A percentile compares a stretch with the other conserved stretches of the same genome.
Conservation (phyloP, 2,797 vertebrate species). For the Aplochiton taeniatus region DNA sequence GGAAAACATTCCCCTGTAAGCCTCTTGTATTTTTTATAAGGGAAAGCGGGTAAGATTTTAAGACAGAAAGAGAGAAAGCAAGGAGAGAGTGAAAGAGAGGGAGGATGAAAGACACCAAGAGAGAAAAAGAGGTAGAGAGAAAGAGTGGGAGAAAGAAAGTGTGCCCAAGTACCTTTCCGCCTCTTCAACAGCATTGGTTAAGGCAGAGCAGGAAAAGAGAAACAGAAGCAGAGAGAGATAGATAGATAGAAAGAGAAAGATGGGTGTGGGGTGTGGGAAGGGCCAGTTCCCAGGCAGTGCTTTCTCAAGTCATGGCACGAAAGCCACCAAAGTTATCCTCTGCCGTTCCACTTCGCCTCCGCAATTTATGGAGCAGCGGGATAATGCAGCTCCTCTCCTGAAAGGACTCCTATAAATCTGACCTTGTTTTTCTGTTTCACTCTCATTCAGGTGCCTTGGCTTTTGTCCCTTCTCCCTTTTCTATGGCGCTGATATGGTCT, state of each 20-base stretch:
- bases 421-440: conserved; percentile 40
- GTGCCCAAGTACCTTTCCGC: not conserved
- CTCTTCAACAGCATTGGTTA: conserved; percentile 21
- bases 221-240: not conserved
- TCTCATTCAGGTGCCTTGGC: conserved; percentile 36
- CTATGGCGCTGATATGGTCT: conserved; percentile 1
- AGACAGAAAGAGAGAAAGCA: conserved; percentile 11
- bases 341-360: conserved; percentile 34
- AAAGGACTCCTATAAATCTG: conserved; percentile 55
- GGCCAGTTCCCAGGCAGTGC: conserved; percentile 27
- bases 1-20: not conserved
- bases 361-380: conserved; percentile 46
- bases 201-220: not conserved
- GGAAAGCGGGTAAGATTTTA: not conserved
- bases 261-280: conserved; percentile 5
- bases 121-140: not conserved
- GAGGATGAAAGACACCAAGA: not conserved
- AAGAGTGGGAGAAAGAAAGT: not conserved
- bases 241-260: not conserved
- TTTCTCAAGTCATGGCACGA: conserved; percentile 27
- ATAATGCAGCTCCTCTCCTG: conserved; percentile 41
- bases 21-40: not conserved
- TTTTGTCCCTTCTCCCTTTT: conserved; percentile 20
- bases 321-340: conserved; percentile 44
- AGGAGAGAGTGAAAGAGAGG: not conserved